Conservation (phyloP, 1,140 invertebrate genomes). For the Chionoecetes opilio region DNA sequence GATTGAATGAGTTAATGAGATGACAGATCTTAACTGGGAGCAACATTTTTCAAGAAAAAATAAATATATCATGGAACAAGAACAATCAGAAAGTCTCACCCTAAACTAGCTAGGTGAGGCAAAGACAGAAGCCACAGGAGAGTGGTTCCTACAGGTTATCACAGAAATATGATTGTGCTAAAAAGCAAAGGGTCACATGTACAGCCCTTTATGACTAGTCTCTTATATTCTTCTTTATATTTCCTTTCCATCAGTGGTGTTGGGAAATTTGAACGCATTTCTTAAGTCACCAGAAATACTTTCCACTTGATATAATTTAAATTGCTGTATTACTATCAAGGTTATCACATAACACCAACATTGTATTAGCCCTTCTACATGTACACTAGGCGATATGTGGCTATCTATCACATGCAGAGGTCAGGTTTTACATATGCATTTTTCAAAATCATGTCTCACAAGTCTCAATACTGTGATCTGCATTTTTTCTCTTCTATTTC, state of each 20-base stretch:
- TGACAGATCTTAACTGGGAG: conserved; percentile 50
- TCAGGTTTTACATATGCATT: conserved; percentile 70
- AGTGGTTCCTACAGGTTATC: conserved; percentile 76
- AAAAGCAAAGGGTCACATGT: conserved; percentile 78
- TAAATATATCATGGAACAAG: conserved; percentile 45
- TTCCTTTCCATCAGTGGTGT: conserved; percentile 9
- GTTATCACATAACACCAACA: conserved; percentile 73
- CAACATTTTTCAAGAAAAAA: conserved; percentile 39
- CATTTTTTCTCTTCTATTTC: conserved; percentile 37
- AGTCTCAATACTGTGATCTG: conserved; percentile 59
- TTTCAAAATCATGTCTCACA: conserved; percentile 68
- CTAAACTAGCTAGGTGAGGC: conserved; percentile 72
- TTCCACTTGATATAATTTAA: conserved; percentile 35
- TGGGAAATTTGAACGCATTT: neutral
- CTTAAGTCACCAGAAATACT: conserved; percentile 39
- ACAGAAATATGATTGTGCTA: conserved; percentile 78
- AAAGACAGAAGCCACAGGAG: conserved; percentile 71
- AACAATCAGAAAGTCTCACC: conserved; percentile 71
- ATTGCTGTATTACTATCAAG: conserved; percentile 48
- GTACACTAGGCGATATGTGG: conserved; percentile 79
- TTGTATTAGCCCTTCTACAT: conserved; percentile 73
- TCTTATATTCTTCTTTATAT: conserved; percentile 43
- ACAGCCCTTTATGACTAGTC: conserved; percentile 71
- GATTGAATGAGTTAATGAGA: neutral
- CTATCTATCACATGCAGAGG: conserved; percentile 80